These are phyloP conservation scores for Trichopoda pennipes DNA, from an alignment of 2,888 invertebrate species.

Conservation along the genomic window DNA sequence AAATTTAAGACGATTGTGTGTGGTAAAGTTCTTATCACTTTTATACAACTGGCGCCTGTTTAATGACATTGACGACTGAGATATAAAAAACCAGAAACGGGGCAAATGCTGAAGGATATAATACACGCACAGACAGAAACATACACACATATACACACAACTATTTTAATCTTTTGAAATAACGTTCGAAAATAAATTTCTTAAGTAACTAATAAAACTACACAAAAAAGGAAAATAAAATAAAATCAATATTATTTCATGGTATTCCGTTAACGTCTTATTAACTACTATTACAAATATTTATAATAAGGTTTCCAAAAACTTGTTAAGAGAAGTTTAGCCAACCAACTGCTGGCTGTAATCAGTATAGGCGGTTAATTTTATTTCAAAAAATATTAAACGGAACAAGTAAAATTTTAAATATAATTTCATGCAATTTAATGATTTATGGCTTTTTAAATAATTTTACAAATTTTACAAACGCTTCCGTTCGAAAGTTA, in stretches of 20 bases:
- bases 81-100: constrained; percentile 19
- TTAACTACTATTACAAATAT: neutral
- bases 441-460: constrained; percentile 9
- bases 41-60: constrained; percentile 62
- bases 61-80: constrained; percentile 56
- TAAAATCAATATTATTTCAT: constrained; percentile 46
- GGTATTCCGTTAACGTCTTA: neutral
- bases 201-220: constrained; percentile 18
- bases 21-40: constrained; percentile 27
- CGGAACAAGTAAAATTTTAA: too few species aligned
- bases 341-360: too few species aligned
- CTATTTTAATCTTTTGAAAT: neutral
- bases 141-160: neutral
- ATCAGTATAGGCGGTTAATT: too few species aligned
- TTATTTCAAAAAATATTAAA: too few species aligned
- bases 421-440: too few species aligned
- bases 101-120: constrained; percentile 33
- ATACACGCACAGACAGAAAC: neutral
- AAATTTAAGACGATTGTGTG: constrained; percentile 21
- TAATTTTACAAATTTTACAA: neutral
- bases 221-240: constrained; percentile 7
- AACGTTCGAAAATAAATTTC: constrained; percentile 24
- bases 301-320: too few species aligned
- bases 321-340: too few species aligned
- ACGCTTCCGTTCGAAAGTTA: neutral